Base-by-base conservation (phyloP, 2,113 vertebrate species). In the Suricata suricatta region DNA sequence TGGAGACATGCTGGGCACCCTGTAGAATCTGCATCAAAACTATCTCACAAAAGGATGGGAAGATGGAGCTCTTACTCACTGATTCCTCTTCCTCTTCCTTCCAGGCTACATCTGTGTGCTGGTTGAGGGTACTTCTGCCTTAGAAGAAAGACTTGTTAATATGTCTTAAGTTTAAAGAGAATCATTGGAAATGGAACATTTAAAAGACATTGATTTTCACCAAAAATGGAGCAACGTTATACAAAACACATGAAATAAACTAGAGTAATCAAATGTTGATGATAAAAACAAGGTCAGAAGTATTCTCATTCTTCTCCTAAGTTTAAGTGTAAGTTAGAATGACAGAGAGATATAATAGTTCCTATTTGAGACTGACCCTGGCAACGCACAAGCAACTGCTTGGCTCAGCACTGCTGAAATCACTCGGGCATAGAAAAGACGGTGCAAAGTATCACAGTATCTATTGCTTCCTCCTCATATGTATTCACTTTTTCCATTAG, bases 111-210 rank as follows among this genome's bases (percentile, higher is more conserved):
- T 13, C 50, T 21, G 7, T 21, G 8, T 29, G 21, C 63, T 90
- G 12, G 7, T 3, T 63, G n/a, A 77, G 16, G 35, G 2, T 13
- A 35, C 2, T 2, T 0, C 0, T 19, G 11, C 25, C 50, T 47
- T 38, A n/a, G 47, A 38, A 83, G 29, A 83, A 83, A 90, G 19
- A 76, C 11, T 92, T 96, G 17, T 33, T 91, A 41, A 88, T 94
- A 85, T 93, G 27, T 74, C 76, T 69, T 66, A 38, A 25, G 25
- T 31, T 82, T 93, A 68, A 93, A 90, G 23, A 76, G 31, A 35
- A 44, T 83, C 14, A 29, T 41, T 92, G 27, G 25, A 88, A 83
- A 76, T n/a, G 44, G 29, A 50, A 41, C 5, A 79, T n/a, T 89
- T 85, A 77, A 95, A 93, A 60, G 10, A 47, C 1, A 35, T 33